Conservation (phyloP, 2,888 invertebrate species). For the Drosophila yooni region DNA sequence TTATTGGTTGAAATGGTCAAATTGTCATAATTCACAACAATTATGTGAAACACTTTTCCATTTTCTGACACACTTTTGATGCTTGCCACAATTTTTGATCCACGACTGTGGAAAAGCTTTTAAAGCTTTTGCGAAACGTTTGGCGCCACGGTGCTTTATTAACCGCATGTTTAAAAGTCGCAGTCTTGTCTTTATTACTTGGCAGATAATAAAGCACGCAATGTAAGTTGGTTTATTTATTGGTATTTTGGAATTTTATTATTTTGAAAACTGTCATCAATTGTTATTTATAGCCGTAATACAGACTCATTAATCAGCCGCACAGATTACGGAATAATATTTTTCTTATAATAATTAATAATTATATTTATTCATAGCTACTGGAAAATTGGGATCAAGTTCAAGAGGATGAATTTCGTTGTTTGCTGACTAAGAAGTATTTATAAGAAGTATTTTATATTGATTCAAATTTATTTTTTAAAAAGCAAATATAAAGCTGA, state of each 20-base stretch:
- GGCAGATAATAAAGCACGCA: neutral
- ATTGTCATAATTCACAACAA: neutral
- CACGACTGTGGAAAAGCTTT: constrained; percentile 41
- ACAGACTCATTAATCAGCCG: neutral
- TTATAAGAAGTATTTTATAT: neutral
- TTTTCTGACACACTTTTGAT: neutral
- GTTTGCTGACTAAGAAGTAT: neutral
- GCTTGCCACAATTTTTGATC: constrained; percentile 7
- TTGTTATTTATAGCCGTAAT: neutral
- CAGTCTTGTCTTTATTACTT: neutral
- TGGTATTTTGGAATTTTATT: neutral
- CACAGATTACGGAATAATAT: neutral
- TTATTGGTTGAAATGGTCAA: neutral
- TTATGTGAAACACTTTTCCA: neutral
- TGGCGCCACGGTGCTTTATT: constrained; percentile 7
- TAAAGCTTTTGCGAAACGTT: constrained; percentile 23
- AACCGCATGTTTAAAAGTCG: neutral
- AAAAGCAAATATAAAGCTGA: neutral
- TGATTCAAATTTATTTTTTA: neutral
- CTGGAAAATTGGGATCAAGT: neutral
- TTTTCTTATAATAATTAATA: neutral
- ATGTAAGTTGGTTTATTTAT: neutral
- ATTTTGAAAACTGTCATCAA: neutral
- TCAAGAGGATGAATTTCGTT: neutral
- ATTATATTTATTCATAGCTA: neutral